These are phyloP conservation scores for Cydia amplana DNA, from an alignment of 1,140 invertebrate genomes.

Conservation along the genomic window DNA sequence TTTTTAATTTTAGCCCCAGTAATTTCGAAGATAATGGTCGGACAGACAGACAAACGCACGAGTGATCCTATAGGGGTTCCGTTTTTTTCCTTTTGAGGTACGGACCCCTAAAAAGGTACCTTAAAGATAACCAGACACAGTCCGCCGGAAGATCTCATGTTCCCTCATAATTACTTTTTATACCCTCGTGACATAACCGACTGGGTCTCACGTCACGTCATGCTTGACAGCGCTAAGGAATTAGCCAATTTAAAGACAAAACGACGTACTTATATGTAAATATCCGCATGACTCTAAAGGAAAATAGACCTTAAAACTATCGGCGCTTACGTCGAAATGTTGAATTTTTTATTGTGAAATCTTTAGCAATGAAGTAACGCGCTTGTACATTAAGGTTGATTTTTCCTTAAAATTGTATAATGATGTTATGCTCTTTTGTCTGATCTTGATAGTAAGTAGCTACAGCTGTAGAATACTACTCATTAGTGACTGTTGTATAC, in stretches of 20 bases:
- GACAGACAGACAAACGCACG: too few species aligned
- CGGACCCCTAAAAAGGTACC: too few species aligned
- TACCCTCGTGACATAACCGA: constrained; percentile 13
- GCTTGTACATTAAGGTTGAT: neutral
- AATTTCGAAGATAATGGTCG: too few species aligned
- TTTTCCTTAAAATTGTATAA: neutral
- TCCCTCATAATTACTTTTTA: neutral
- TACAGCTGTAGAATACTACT: constrained; percentile 16
- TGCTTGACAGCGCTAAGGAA: neutral
- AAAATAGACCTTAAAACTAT: neutral
- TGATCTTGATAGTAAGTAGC: neutral
- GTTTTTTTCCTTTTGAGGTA: too few species aligned
- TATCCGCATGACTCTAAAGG: neutral
- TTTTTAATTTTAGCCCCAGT: too few species aligned
- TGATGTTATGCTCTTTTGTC: neutral
- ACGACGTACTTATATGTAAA: neutral
- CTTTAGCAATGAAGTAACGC: neutral
- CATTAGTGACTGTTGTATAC: constrained; percentile 3
- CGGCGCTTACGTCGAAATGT: neutral
- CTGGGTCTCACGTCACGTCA: constrained; percentile 12
- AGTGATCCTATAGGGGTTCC: too few species aligned
- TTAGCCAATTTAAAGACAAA: neutral
- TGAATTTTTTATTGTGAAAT: neutral
- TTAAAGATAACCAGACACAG: neutral
- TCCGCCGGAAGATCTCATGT: neutral